phyloP scores from a whole-genome alignment of 2,113 vertebrate genomes.

The Zonotrichia leucophrys region DNA sequence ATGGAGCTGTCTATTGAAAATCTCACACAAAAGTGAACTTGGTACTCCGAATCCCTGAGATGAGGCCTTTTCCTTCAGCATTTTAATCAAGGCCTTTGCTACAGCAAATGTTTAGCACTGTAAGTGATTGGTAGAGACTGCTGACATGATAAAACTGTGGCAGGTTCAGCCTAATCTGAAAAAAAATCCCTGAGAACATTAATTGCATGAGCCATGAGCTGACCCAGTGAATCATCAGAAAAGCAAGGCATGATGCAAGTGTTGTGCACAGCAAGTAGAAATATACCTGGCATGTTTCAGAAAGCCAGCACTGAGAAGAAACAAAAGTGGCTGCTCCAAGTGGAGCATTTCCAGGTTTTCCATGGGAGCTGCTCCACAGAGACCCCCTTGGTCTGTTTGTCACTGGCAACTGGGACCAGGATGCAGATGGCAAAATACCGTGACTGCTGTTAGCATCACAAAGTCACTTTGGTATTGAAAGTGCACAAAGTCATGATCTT shows the following conservation, averaged over 20 bases:
- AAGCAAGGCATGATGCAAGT: background rate
- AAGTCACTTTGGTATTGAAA: background rate
- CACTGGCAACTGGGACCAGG: background rate
- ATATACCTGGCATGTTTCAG: background rate
- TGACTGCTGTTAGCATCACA: background rate
- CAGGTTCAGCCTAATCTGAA: background rate
- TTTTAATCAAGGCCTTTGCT: conserved; percentile 16
- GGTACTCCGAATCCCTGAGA: background rate
- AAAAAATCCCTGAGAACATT: conserved; percentile 9
- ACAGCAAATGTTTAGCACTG: background rate
- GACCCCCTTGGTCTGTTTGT: background rate
- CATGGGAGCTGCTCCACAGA: background rate
- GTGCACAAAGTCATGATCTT: background rate
- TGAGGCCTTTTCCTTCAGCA: background rate
- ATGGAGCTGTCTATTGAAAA: background rate
- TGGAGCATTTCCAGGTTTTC: background rate
- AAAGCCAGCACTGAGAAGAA: background rate
- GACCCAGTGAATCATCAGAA: conserved; percentile 2
- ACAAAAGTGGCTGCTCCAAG: background rate
- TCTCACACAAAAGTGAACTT: background rate
- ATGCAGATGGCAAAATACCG: background rate
- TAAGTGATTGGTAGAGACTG: conserved; percentile 19
- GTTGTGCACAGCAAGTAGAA: background rate
- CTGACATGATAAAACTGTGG: conserved; percentile 1
- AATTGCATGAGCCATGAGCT: background rate